These are phyloP conservation scores for Tenthredo notha DNA, from an alignment of 2,888 invertebrate genomes.

Conservation along the genomic window DNA sequence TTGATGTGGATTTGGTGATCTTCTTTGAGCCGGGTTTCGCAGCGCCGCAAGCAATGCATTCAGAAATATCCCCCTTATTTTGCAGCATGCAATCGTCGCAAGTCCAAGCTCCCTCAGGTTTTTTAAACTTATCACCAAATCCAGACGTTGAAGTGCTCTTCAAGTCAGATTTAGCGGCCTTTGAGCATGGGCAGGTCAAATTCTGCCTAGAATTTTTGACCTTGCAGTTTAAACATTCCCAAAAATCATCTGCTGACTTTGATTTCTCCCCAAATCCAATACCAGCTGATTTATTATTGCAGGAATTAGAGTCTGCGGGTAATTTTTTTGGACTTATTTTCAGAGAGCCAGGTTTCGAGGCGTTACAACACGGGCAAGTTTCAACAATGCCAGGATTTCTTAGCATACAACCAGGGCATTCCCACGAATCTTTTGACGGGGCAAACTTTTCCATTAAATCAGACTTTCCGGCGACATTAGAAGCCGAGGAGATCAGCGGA, in stretches of 20 bases:
- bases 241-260: constrained; percentile 44
- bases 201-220: constrained; percentile 1
- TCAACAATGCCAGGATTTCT: constrained; percentile 76
- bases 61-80: constrained; percentile 77
- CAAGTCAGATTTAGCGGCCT: constrained; percentile 16
- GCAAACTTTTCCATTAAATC: constrained; percentile 64
- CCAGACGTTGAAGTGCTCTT: constrained; percentile 56
- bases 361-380: constrained; percentile 69
- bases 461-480: constrained; percentile 42
- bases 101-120: constrained; percentile 80
- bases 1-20: constrained; percentile 56
- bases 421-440: constrained; percentile 80
- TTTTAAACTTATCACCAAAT: constrained; percentile 75
- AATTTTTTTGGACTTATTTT: constrained; percentile 59
- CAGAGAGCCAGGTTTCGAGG: constrained; percentile 71
- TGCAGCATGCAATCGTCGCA: constrained; percentile 82
- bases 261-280: constrained; percentile 53
- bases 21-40: constrained; percentile 77
- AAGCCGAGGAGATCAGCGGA: constrained; percentile 34
- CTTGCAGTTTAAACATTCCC: constrained; percentile 53
- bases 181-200: constrained; percentile 26
- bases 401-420: constrained; percentile 83
- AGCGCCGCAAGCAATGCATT: constrained; percentile 82
- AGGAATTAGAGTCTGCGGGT: constrained; percentile 26
- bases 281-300: constrained; percentile 11